These are phyloP conservation scores for Eciton burchellii DNA, from an alignment of 1,140 invertebrate species.

Conservation along the genomic window DNA sequence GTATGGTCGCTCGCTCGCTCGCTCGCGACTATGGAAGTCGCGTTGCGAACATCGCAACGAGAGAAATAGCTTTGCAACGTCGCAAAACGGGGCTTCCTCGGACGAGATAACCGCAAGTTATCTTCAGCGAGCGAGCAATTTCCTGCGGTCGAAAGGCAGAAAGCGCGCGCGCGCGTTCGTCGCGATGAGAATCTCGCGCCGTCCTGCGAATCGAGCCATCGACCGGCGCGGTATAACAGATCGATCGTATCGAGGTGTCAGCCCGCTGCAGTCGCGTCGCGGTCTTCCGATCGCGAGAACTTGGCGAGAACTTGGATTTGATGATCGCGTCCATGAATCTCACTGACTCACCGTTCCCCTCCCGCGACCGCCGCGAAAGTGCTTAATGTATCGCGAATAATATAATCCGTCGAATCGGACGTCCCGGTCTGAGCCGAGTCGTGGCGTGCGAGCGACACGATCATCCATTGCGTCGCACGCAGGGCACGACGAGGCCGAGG, in stretches of 20 bases:
- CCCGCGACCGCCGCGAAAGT: conserved; percentile 78
- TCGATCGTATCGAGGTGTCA: conserved; percentile 54
- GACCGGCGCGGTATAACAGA: conserved; percentile 37
- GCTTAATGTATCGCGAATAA: conserved; percentile 84
- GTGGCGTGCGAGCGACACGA: neutral
- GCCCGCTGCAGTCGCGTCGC: neutral
- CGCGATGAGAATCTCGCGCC: conserved; percentile 41
- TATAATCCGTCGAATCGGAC: conserved; percentile 79
- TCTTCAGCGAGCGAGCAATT: conserved; percentile 34
- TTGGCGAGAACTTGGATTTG: neutral
- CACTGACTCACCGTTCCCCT: conserved; percentile 26
- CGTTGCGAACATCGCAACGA: neutral
- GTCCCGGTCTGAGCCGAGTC: neutral
- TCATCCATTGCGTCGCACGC: no score
- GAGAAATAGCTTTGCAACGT: neutral
- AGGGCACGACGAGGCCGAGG: neutral
- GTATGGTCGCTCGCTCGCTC: no score
- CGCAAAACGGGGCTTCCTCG: neutral
- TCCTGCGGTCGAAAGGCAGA: conserved; percentile 35
- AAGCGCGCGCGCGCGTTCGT: conserved; percentile 17
- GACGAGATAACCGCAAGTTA: conserved; percentile 28
- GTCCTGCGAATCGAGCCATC: conserved; percentile 19
- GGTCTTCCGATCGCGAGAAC: conserved; percentile 13
- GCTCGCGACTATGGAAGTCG: neutral
- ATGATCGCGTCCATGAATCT: conserved; percentile 56